Evolutionary conservation across 1,140 invertebrate species (phyloP).

Genomic region (Magallana angulata): DNA sequence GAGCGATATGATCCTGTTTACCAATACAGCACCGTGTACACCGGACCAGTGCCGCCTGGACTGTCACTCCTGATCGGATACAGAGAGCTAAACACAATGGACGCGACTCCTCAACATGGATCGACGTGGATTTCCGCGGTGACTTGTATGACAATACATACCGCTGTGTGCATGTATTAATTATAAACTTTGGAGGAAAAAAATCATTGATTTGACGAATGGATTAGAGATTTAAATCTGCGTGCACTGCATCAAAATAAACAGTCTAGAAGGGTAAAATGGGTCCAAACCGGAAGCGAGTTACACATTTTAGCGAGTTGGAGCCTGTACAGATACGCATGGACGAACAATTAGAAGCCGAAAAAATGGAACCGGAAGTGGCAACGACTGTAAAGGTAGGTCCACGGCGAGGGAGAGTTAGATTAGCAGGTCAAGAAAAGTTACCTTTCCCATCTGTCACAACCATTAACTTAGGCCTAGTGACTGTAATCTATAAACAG

Average conservation of each 20-base stretch:
- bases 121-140: too few species aligned
- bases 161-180: too few species aligned
- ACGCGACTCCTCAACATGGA: too few species aligned
- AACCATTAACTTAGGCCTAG: too few species aligned
- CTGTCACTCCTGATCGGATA: too few species aligned
- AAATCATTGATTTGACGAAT: background rate
- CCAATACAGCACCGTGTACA: background rate
- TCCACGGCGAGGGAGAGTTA: background rate
- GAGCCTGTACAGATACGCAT: conserved; percentile 12
- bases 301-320: conserved; percentile 14
- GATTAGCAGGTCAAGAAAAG: too few species aligned
- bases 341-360: conserved; percentile 11
- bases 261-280: background rate
- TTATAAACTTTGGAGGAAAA: too few species aligned
- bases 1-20: background rate
- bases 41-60: background rate
- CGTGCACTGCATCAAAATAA: background rate
- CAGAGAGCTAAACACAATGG: too few species aligned
- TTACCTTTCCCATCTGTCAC: too few species aligned
- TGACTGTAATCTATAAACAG: too few species aligned
- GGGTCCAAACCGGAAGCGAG: conserved; percentile 3
- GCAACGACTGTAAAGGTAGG: background rate
- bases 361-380: conserved; percentile 1
- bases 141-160: too few species aligned
- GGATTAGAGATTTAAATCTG: background rate